A percentile compares a stretch with the other conserved stretches of the same genome.
phyloP scores from a whole-genome alignment of 2,113 vertebrate genomes.

The Thunnus maccoyii region DNA sequence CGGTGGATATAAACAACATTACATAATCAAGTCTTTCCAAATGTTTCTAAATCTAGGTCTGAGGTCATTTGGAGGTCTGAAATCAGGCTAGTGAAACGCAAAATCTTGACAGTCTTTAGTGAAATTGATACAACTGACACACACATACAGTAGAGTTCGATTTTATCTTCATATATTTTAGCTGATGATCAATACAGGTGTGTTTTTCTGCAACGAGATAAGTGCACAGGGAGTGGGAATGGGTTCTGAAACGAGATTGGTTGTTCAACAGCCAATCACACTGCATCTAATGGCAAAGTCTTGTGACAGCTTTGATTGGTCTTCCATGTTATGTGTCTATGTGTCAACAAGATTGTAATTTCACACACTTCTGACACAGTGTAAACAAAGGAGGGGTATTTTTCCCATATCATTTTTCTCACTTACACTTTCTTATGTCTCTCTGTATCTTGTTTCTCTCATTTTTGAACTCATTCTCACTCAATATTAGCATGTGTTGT shows the following conservation, averaged over 20 bases:
- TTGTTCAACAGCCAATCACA: no score
- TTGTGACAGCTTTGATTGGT: not conserved
- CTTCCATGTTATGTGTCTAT: not conserved
- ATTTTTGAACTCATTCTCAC: constrained; percentile 9
- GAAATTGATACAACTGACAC: no score
- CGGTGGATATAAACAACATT: not conserved
- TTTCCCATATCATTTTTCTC: constrained; percentile 12
- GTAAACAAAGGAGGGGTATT: not conserved
- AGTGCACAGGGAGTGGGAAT: no score
- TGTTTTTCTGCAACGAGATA: no score
- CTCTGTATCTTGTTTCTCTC: constrained; percentile 25
- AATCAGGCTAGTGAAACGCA: no score
- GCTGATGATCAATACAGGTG: no score
- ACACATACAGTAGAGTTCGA: no score
- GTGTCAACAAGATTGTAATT: not conserved
- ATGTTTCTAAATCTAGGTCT: no score
- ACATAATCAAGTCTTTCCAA: not conserved
- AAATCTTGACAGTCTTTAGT: no score
- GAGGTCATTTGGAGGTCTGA: no score
- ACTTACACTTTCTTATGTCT: not conserved
- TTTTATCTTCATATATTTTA: no score
- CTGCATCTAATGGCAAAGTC: not conserved
- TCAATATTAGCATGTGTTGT: constrained; percentile 32
- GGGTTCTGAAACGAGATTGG: no score
- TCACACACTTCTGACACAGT: not conserved